Evolutionary conservation across 1,140 invertebrate genomes (phyloP), one percentile per base, ranked within the genome.

Genomic region (Polypedilum pembai): DNA sequence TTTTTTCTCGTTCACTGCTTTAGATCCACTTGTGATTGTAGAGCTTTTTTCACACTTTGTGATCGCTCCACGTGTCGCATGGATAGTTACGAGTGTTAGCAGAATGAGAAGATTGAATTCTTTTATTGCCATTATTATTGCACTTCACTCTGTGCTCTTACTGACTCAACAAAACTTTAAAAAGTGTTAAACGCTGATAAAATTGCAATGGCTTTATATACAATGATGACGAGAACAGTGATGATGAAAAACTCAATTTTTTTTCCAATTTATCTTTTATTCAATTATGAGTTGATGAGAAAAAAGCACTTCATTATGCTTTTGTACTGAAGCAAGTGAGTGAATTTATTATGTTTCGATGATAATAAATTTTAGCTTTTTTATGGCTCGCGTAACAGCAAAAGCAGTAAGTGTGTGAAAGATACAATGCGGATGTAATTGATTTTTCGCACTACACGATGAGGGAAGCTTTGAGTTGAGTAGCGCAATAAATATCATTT

Each of bases 1-100:
- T 33, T 74, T 74, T 65, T 63, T 63, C 33, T 74, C 63, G 20
- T 73, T 33, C n/a, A 41, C n/a, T 1, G 41, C 74, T 24, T 69
- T 40, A 7, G 63, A 21, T 40, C 74, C 74, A 33, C 74, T 74
- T 65, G 74, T 63, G 17, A 65, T 74, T 18, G 74, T 74, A 8
- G 41, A 3, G 17, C 41, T 65, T 69, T 40, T 56, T 72, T 69
- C 74, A 45, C 74, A 74, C n/a, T 40, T 41, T 40, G 40, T 73
- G 24, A 40, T 40, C n/a, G 33, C 40, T n/a, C 40, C 73, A 41
- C 12, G 73, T 10, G 24, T n/a, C 33, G 10, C 73, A 10, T 73
- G 78, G 17, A 12, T 56, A n/a, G 45, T 56, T n/a, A 56, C 7
- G 18, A 69, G 65, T 18, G 18, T 69, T 18, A 69, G 20, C 5